A percentile compares a stretch with the other conserved stretches of the same genome.
phyloP scores from a whole-genome alignment of 2,888 invertebrate genomes.

The Drosophila anomalata region DNA sequence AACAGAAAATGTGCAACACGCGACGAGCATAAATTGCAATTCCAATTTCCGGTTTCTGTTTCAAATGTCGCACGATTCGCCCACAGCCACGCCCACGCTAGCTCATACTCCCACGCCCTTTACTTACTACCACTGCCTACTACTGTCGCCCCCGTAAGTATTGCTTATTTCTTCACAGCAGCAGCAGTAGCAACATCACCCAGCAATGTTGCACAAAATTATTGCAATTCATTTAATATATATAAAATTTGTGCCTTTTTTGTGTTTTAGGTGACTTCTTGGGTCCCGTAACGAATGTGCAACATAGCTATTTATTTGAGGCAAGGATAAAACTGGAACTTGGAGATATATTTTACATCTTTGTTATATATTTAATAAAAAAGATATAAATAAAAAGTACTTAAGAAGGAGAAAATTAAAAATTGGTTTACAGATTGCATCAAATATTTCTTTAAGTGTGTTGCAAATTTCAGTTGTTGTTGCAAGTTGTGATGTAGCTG shows the following conservation, averaged over 20 bases:
- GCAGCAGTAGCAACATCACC: slow-evolving; percentile 2
- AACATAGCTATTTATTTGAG: slow-evolving; percentile 56
- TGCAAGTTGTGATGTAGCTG: slow-evolving; percentile 24
- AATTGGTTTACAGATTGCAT: not conserved
- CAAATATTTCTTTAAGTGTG: slow-evolving; percentile 15
- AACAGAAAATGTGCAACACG: slow-evolving; percentile 61
- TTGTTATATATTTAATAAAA: too few species aligned
- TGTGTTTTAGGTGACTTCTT: slow-evolving; percentile 3
- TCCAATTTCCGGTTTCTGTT: slow-evolving; percentile 74
- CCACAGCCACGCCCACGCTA: slow-evolving; percentile 17
- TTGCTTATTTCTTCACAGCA: slow-evolving; percentile 41
- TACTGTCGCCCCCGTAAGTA: slow-evolving; percentile 8
- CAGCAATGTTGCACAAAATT: slow-evolving; percentile 67
- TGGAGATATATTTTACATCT: too few species aligned
- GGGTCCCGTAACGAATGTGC: slow-evolving; percentile 59
- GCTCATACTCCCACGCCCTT: slow-evolving; percentile 17
- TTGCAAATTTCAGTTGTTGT: slow-evolving; percentile 7
- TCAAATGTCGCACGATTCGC: slow-evolving; percentile 62
- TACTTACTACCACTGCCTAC: not conserved
- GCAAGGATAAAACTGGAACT: slow-evolving; percentile 5
- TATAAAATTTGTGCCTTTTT: slow-evolving; percentile 50
- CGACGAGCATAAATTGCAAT: slow-evolving; percentile 72
- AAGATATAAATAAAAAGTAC: too few species aligned
- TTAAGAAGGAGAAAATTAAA: not conserved
- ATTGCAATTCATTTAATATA: slow-evolving; percentile 70